phyloP scores from a whole-genome alignment of 1,140 invertebrate genomes.

The Cotesia typhae region DNA sequence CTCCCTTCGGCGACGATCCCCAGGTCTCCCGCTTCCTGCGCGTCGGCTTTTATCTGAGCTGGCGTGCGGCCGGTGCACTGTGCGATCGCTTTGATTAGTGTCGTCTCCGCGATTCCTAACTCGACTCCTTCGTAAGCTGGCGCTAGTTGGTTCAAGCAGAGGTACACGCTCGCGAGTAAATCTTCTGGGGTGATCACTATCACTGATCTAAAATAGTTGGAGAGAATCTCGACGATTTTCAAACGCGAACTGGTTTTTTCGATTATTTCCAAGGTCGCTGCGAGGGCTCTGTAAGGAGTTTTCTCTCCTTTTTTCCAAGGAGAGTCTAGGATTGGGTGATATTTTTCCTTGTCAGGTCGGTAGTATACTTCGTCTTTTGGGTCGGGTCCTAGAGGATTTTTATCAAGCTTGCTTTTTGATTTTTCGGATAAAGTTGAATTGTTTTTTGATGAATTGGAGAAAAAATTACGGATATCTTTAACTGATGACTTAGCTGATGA shows the following conservation, averaged over 20 bases:
- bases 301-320: conserved; percentile 82
- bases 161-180: conserved; percentile 88
- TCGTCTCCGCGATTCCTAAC: conserved; percentile 86
- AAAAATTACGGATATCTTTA: conserved; percentile 22
- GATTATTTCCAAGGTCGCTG: conserved; percentile 90
- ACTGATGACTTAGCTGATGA: background rate
- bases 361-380: conserved; percentile 65
- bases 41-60: conserved; percentile 86
- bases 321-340: conserved; percentile 92
- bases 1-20: conserved; percentile 93
- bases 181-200: conserved; percentile 89
- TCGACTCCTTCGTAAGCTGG: conserved; percentile 84
- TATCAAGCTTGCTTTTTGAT: conserved; percentile 3
- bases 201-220: conserved; percentile 94
- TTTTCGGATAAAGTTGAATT: conserved; percentile 7
- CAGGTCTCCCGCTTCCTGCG: conserved; percentile 84
- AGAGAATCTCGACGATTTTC: conserved; percentile 93
- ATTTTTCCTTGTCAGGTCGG: conserved; percentile 79
- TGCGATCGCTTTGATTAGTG: conserved; percentile 94
- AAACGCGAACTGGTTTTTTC: conserved; percentile 89
- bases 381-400: conserved; percentile 16
- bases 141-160: conserved; percentile 94
- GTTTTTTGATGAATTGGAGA: conserved; percentile 33
- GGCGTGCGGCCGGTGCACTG: conserved; percentile 89
- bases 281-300: conserved; percentile 93